phyloP scores from a whole-genome alignment of 2,113 vertebrate species.

The Zosterops borbonicus region DNA sequence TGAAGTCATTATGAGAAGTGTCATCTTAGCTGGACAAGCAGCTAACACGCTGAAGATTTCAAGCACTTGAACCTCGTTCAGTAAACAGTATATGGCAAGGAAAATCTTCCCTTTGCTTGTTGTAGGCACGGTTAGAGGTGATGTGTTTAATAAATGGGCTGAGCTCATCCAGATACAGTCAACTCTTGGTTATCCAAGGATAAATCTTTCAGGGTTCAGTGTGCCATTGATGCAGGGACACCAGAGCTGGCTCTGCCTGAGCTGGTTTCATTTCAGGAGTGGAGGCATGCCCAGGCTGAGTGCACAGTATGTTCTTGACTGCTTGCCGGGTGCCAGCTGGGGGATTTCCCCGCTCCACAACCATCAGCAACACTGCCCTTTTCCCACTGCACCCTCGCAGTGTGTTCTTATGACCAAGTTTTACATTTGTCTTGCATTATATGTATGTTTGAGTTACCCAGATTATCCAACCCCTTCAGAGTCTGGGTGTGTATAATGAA shows the following conservation, averaged over 20 bases:
- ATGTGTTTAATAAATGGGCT: not conserved
- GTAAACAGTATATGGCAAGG: not conserved
- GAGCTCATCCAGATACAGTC: not conserved
- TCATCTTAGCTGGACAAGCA: not conserved
- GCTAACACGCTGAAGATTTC: not conserved
- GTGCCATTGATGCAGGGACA: accelerated
- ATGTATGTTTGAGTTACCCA: not conserved
- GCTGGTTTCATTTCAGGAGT: not conserved
- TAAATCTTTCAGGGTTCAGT: not conserved
- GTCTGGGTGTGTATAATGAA: not conserved
- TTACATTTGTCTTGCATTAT: not conserved
- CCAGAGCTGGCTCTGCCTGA: not conserved
- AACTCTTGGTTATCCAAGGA: not conserved
- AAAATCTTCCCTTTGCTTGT: not conserved
- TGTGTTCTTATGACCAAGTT: not conserved
- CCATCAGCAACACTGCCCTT: not conserved
- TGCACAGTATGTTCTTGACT: not conserved
- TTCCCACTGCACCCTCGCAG: not conserved
- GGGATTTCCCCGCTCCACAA: not conserved
- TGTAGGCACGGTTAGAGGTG: not conserved
- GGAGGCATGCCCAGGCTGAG: not conserved
- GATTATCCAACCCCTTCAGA: not conserved
- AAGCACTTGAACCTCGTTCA: not conserved
- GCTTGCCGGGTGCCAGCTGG: not conserved
- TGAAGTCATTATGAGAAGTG: not conserved